These are phyloP conservation scores for Thysanoteuthis rhombus DNA, from an alignment of 2,888 invertebrate genomes.

Conservation along the genomic window DNA sequence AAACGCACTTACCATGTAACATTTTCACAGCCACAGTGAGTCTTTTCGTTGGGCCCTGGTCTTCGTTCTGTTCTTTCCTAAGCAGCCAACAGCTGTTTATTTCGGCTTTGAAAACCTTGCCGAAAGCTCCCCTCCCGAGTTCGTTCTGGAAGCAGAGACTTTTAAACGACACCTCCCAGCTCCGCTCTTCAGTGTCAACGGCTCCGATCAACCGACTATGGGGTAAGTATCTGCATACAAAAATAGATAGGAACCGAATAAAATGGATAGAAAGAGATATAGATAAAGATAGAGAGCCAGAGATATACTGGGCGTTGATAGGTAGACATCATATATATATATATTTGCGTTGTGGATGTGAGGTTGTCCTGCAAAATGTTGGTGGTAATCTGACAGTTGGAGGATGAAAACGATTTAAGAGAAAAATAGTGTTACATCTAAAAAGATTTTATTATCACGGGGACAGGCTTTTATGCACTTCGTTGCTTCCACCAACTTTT, in stretches of 20 bases:
- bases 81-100: slow-evolving; percentile 48
- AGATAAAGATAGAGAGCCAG: no score
- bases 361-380: no score
- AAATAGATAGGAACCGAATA: background rate
- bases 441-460: no score
- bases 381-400: no score
- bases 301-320: no score
- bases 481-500: no score
- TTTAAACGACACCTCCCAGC: slow-evolving; percentile 56
- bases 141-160: slow-evolving; percentile 51
- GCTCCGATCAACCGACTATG: slow-evolving; percentile 47
- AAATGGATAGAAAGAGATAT: no score
- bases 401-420: no score
- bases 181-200: slow-evolving; percentile 20
- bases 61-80: background rate
- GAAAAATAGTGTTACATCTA: no score
- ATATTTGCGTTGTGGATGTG: no score
- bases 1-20: slow-evolving; percentile 49
- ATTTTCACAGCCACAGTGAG: slow-evolving; percentile 58
- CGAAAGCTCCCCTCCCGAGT: slow-evolving; percentile 60
- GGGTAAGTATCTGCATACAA: background rate
- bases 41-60: background rate
- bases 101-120: slow-evolving; percentile 56
- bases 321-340: no score
- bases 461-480: no score